A percentile compares a stretch with the other conserved stretches of the same genome.
Conservation (phyloP, 2,888 invertebrate genomes). For the Spisula solida region DNA sequence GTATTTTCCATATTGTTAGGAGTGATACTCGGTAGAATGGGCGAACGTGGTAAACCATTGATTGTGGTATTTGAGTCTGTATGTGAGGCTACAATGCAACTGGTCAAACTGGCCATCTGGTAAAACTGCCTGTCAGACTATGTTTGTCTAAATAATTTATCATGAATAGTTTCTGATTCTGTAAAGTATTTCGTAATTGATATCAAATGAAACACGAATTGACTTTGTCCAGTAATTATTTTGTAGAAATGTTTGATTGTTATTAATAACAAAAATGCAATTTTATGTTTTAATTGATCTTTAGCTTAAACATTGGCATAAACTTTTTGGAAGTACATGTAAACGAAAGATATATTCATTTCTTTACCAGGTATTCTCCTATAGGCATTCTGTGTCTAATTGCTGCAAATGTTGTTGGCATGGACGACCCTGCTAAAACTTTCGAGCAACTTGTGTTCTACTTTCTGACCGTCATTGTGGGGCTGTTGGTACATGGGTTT, state of each 20-base stretch:
- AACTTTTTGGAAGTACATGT: too few species aligned
- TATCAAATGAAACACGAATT: too few species aligned
- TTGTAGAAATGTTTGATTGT: too few species aligned
- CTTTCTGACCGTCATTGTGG: conserved; percentile 94
- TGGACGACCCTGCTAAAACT: conserved; percentile 90
- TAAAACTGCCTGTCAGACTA: conserved; percentile 86
- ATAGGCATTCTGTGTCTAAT: conserved; percentile 88
- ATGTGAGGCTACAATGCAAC: conserved; percentile 97
- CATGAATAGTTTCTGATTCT: too few species aligned
- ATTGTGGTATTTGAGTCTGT: conserved; percentile 94
- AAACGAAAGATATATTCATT: not conserved
- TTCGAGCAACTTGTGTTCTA: conserved; percentile 88
- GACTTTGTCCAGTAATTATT: too few species aligned
- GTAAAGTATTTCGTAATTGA: too few species aligned
- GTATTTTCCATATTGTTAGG: conserved; percentile 92
- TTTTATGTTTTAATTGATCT: too few species aligned
- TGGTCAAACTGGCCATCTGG: conserved; percentile 98
- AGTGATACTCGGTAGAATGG: conserved; percentile 95
- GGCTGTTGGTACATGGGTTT: conserved; percentile 94
- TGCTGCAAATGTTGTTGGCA: conserved; percentile 93
- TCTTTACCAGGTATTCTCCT: conserved; percentile 83
- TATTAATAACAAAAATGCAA: too few species aligned
- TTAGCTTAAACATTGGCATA: not conserved
- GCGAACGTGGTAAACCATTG: conserved; percentile 93
- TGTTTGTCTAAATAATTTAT: too few species aligned